Evolutionary conservation across 2,888 invertebrate genomes (phyloP), one percentile per base, ranked within the genome.

Genomic region (Tachina fera): DNA sequence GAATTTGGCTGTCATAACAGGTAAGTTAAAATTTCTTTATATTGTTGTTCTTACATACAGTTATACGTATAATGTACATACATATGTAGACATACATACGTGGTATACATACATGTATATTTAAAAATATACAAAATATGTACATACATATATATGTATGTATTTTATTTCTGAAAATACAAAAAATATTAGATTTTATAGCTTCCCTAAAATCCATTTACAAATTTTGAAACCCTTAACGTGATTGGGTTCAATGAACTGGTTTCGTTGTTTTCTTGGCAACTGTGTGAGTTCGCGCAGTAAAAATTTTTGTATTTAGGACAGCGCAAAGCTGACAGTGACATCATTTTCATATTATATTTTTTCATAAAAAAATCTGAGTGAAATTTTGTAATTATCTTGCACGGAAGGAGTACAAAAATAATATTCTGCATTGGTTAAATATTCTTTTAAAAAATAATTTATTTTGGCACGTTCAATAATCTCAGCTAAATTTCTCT

Each of bases 1-100:
- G 90, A 91, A 91, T 92, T 92, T 92, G 90, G 92, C 91, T 89
- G 91, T 89, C 88, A 89, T 92, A 91, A 91, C 92, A 92, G 92
- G 91, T 91, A 89, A 91, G 91, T 84, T 79, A 68, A 43, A 80
- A 72, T 39, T 14, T 47, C 67, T 68, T 13, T 63, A 58, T 71
- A 14, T 58, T 63, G 63, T 31, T 74, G 19, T 56, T 13, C 14
- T 56, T 71, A 70, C 16, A 75, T 58, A 5, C 41, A 74, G 10
- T 68, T 61, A 31, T 31, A 31, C 4, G 31, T 31, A 31, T 22
- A 22, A 22, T 22, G 22, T 22, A 22, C 3, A 3, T 3, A 51
- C 51, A n/a, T 16, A 31, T 4, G 31, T 31, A 31, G n/a, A n/a
- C 4, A 4, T 31, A 31, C 4, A 4, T 6, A 31, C 0, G 2